Evolutionary conservation across 92 coral and sea anemone species (phyloP).

Genomic region (Phenganax subtilis): DNA sequence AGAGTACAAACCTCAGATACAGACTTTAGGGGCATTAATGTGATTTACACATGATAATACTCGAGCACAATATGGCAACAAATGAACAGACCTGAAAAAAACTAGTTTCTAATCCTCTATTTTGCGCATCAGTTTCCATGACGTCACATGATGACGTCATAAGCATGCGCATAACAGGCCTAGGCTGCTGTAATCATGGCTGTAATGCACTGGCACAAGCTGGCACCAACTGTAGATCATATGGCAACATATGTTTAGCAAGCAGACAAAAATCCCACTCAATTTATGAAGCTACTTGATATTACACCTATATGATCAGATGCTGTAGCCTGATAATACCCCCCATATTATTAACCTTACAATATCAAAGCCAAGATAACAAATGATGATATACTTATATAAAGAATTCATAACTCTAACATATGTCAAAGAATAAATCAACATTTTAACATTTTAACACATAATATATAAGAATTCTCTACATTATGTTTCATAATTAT

Average conservation of each 20-base stretch:
- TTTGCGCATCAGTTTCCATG: too few species aligned
- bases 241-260: not conserved
- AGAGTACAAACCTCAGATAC: not conserved
- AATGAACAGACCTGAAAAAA: not conserved
- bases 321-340: not conserved
- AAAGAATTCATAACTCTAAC: too few species aligned
- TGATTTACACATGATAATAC: not conserved
- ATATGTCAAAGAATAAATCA: too few species aligned
- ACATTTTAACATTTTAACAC: too few species aligned
- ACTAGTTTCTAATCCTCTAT: not conserved
- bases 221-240: not conserved
- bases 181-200: too few species aligned
- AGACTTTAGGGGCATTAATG: too few species aligned
- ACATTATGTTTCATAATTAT: too few species aligned
- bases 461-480: too few species aligned
- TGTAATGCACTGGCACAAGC: too few species aligned
- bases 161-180: too few species aligned
- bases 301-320: not conserved
- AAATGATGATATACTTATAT: too few species aligned
- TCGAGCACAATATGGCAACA: not conserved
- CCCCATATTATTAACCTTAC: not conserved
- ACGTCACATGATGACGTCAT: too few species aligned
- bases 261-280: slow-evolving; percentile 16
- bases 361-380: not conserved
- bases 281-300: not conserved